Percentiles rank a stretch among this genome's conserved stretches.
Evolutionary conservation across 2,797 vertebrate genomes (phyloP).

Genomic region (Melanotaenia maccullochi): DNA sequence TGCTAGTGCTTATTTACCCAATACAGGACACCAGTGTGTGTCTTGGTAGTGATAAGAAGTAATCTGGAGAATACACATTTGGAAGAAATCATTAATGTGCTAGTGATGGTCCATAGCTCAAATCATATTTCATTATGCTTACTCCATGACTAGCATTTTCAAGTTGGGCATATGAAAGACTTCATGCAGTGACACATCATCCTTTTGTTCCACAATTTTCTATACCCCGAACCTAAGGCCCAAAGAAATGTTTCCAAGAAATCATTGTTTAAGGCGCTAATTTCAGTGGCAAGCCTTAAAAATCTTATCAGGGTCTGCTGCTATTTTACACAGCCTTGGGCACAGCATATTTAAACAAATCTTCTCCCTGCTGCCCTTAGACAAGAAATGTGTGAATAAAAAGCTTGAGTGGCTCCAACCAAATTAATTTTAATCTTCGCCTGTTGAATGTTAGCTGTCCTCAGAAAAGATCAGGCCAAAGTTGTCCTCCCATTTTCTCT

Average conservation of each 20-base stretch:
- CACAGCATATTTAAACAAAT: slow-evolving; percentile 82
- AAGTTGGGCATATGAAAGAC: slow-evolving; percentile 77
- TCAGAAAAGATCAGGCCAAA: slow-evolving; percentile 61
- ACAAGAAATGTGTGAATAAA: slow-evolving; percentile 69
- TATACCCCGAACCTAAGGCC: slow-evolving; percentile 57
- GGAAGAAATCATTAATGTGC: slow-evolving; percentile 80
- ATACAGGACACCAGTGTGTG: slow-evolving; percentile 76
- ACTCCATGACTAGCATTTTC: slow-evolving; percentile 84
- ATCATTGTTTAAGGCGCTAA: slow-evolving; percentile 82
- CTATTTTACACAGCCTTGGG: slow-evolving; percentile 83
- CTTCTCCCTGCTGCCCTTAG: slow-evolving; percentile 62
- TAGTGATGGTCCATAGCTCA: slow-evolving; percentile 75
- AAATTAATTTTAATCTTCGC: slow-evolving; percentile 72
- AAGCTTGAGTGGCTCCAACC: slow-evolving; percentile 63
- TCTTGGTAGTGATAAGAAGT: slow-evolving; percentile 81
- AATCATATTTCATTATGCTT: slow-evolving; percentile 85
- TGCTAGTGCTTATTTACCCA: slow-evolving; percentile 80
- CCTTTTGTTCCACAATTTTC: slow-evolving; percentile 69
- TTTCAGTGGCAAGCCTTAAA: slow-evolving; percentile 75
- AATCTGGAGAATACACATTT: slow-evolving; percentile 80
- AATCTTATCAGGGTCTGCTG: slow-evolving; percentile 78
- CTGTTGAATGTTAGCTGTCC: slow-evolving; percentile 66
- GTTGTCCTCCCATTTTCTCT: slow-evolving; percentile 57
- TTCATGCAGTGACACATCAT: slow-evolving; percentile 75
- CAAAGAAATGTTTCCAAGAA: slow-evolving; percentile 71